Evolutionary conservation across 2,113 vertebrate species (phyloP).

Genomic region (Dromiciops gliroides): DNA sequence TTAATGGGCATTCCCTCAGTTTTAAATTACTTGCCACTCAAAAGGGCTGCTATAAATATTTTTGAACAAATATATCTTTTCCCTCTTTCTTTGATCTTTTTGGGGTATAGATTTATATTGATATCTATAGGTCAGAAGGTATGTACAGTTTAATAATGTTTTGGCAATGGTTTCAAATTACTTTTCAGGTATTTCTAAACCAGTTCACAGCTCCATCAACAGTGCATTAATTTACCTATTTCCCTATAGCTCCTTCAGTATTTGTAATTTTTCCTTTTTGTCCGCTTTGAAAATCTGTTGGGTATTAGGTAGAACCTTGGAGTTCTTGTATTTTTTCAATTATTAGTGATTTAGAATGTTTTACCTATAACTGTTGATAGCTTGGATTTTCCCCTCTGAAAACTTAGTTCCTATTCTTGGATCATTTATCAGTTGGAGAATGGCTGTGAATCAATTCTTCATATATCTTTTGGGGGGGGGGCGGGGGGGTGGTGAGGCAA

Average conservation of each 20-base stretch:
- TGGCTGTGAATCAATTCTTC: too few species aligned
- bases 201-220: not conserved
- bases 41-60: not conserved
- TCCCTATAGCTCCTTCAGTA: not conserved
- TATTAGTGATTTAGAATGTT: not conserved
- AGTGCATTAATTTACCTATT: not conserved
- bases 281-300: not conserved
- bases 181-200: not conserved
- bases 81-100: not conserved
- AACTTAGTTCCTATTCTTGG: not conserved
- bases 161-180: not conserved
- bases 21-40: not conserved
- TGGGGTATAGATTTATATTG: not conserved
- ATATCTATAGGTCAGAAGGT: not conserved
- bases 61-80: not conserved
- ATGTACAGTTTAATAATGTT: not conserved
- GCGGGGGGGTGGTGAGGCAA: too few species aligned
- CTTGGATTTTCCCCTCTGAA: not conserved
- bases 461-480: not conserved
- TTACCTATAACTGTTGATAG: not conserved
- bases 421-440: not conserved
- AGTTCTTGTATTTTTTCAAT: not conserved
- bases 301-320: not conserved
- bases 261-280: not conserved
- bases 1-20: not conserved